Evolutionary conservation across 2,888 invertebrate genomes (phyloP).

Genomic region (Erebia ligea): DNA sequence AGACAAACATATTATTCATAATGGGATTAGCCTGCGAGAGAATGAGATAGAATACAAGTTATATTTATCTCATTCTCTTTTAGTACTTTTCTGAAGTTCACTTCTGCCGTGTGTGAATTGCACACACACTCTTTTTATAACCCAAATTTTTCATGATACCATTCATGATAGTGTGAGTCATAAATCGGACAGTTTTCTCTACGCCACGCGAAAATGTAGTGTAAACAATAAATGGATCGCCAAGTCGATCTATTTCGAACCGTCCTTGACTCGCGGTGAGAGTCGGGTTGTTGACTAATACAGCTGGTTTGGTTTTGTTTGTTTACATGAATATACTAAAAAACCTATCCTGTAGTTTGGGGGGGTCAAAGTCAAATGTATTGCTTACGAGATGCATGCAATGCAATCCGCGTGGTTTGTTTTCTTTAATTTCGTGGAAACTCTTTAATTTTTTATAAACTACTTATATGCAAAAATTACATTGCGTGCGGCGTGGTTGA

Average conservation of each 20-base stretch:
- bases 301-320: slow-evolving; percentile 20
- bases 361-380: neutral
- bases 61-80: too few species aligned
- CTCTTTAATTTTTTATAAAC: too few species aligned
- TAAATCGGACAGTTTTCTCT: neutral
- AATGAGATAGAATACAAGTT: too few species aligned
- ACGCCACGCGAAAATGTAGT: neutral
- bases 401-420: too few species aligned
- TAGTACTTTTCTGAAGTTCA: too few species aligned
- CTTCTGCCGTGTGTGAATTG: too few species aligned
- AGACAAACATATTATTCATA: too few species aligned
- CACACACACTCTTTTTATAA: too few species aligned
- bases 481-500: too few species aligned
- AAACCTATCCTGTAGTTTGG: neutral
- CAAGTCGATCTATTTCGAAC: slow-evolving; percentile 29
- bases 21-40: too few species aligned
- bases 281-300: slow-evolving; percentile 27
- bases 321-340: slow-evolving; percentile 6
- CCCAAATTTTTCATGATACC: neutral
- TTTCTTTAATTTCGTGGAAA: too few species aligned
- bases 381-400: neutral
- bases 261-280: slow-evolving; percentile 30
- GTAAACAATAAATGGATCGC: slow-evolving; percentile 16
- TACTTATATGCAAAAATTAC: too few species aligned
- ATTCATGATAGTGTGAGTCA: neutral